Percentiles rank a stretch among this genome's conserved stretches.
Conservation (phyloP, 1,140 invertebrate species). For the Lordiphosa stackelbergi region DNA sequence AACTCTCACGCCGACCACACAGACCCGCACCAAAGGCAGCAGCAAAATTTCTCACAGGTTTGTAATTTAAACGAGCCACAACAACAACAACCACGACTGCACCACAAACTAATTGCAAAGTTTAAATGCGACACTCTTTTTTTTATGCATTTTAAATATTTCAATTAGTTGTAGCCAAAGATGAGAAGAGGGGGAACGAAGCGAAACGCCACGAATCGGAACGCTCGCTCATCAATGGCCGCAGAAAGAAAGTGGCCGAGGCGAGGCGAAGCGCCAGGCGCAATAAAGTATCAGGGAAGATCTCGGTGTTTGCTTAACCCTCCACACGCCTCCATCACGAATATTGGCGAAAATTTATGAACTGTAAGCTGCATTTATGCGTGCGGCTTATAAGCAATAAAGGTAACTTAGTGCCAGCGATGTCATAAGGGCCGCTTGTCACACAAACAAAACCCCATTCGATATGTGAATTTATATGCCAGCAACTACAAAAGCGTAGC, state of each 20-base stretch:
- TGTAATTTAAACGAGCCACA: constrained; percentile 55
- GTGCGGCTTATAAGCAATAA: constrained; percentile 74
- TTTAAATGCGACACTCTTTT: constrained; percentile 59
- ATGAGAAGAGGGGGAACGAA: constrained; percentile 9
- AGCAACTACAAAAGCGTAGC: constrained; percentile 60
- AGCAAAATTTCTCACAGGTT: constrained; percentile 51
- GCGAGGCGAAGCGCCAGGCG: constrained; percentile 45
- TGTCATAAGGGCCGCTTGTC: constrained; percentile 65
- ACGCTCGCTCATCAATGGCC: too few relatives aligned
- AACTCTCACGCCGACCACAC: too few relatives aligned
- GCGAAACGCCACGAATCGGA: constrained; percentile 3
- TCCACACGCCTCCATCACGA: constrained; percentile 31
- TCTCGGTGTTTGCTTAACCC: constrained; percentile 37
- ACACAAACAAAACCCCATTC: constrained; percentile 62
- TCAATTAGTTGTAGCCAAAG: constrained; percentile 53
- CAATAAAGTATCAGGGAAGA: constrained; percentile 23
- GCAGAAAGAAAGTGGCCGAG: constrained; percentile 45
- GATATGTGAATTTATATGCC: constrained; percentile 65
- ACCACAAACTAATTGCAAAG: constrained; percentile 71
- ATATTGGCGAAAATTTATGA: constrained; percentile 72
- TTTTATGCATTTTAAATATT: constrained; percentile 65
- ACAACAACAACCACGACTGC: constrained; percentile 15
- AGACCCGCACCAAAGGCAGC: not conserved
- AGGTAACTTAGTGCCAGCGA: constrained; percentile 73
- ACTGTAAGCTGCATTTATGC: constrained; percentile 72